Evolutionary conservation across 2,888 invertebrate species (phyloP).

Genomic region (Gymnoscelis rufifasciata): DNA sequence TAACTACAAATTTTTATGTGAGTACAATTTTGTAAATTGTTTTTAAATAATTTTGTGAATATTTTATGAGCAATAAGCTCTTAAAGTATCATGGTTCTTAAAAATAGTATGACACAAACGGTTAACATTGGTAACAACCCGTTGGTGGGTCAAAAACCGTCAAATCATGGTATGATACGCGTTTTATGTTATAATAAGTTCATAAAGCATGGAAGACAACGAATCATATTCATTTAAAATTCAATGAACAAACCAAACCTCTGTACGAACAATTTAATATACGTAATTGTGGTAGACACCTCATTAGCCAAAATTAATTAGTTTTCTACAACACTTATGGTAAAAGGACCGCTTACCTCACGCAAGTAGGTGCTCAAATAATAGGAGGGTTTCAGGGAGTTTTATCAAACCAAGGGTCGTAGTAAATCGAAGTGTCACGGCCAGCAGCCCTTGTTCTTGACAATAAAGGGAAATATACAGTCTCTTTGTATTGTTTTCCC

Average conservation of each 20-base stretch:
- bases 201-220: too few species aligned
- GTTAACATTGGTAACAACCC: too few species aligned
- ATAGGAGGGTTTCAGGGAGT: constrained; percentile 58
- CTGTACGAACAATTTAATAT: constrained; percentile 23
- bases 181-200: too few species aligned
- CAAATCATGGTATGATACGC: too few species aligned
- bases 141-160: too few species aligned
- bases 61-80: too few species aligned
- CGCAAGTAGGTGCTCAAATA: constrained; percentile 43
- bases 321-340: constrained; percentile 31
- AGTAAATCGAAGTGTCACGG: constrained; percentile 73
- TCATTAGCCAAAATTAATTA: constrained; percentile 32
- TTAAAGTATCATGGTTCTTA: too few species aligned
- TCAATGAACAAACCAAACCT: constrained; percentile 4
- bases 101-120: too few species aligned
- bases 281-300: constrained; percentile 26
- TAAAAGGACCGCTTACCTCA: constrained; percentile 27
- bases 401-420: constrained; percentile 68
- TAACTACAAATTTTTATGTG: too few species aligned
- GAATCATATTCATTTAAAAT: background rate
- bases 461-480: constrained; percentile 64
- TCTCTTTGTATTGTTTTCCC: constrained; percentile 53
- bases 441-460: constrained; percentile 61
- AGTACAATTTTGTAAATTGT: too few species aligned
- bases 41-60: too few species aligned